Percentiles rank a stretch among this genome's conserved stretches.
Conservation (phyloP, 2,797 vertebrate species). For the Lagodon rhomboides region DNA sequence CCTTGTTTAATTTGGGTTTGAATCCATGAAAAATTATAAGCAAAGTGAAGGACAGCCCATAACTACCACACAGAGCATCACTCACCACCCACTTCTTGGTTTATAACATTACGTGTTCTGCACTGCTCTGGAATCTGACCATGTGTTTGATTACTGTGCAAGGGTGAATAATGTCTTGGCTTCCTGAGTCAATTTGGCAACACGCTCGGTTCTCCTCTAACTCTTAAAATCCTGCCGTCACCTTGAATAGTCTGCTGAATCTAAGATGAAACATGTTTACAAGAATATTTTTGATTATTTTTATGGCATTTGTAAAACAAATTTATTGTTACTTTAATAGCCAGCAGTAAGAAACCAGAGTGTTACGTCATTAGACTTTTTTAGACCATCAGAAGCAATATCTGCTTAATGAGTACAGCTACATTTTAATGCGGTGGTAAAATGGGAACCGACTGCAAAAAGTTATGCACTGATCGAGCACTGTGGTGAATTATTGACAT, state of each 20-base stretch:
- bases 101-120: conserved; percentile 50
- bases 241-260: conserved; percentile 36
- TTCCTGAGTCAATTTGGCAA: conserved; percentile 39
- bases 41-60: conserved; percentile 33
- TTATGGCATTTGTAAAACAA: conserved; percentile 62
- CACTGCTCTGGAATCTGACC: conserved; percentile 31
- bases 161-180: conserved; percentile 52
- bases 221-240: conserved; percentile 53
- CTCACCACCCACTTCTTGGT: conserved; percentile 43
- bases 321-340: conserved; percentile 59
- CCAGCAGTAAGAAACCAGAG: conserved; percentile 39
- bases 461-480: conserved; percentile 1
- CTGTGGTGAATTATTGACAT: background rate
- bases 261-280: conserved; percentile 53
- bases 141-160: conserved; percentile 45
- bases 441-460: background rate
- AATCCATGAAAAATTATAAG: conserved; percentile 62
- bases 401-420: conserved; percentile 24
- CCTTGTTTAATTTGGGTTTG: conserved; percentile 57
- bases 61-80: conserved; percentile 30
- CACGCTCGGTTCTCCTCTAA: conserved; percentile 33
- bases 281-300: conserved; percentile 51
- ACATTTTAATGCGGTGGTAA: conserved; percentile 19
- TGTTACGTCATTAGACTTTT: conserved; percentile 43
- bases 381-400: conserved; percentile 16